Base-by-base conservation (phyloP, 1,140 invertebrate genomes). In the Cepaea nemoralis region DNA sequence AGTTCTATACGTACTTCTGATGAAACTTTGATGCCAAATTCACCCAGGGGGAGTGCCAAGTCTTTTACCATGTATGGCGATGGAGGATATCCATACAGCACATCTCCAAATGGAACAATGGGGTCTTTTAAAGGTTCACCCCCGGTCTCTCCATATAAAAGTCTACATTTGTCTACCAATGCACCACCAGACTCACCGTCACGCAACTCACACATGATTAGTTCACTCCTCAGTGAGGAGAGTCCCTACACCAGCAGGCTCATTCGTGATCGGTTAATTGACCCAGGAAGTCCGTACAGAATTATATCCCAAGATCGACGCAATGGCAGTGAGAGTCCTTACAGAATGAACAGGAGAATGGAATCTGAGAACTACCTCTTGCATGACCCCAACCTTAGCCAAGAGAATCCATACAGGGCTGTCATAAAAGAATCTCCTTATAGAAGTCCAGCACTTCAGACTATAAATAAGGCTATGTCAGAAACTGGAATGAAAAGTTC, bases 61-160 rank as follows among this genome's bases (percentile, higher is more conserved):
- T 82, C 84, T 3, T 85, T 85, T 69, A 77, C 69, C 24, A 24
- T 82, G 27, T 79, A 69, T 40, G 76, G 59, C 33, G 82, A 83
- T 39, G 84, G 82, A 8, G 74, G 39, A 6, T 81, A 79, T 40
- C 79, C 80, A 50, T 74, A 76, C 59, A 82, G 81, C 14, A 71
- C 81, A 37, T 85, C 84, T 19, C 82, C 84, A 24, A 66, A 77
- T 55, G 77, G 77, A 22, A 77, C 81, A 55, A 69, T 81, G 55
- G 82, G 78, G n/a, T 83, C 84, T 19, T 85, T 85, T 63, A 83
- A 82, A 59, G 78, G 82, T 5, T 82, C 81, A 6, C 82, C 84
- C 12, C 84, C 84, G 2, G 66, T 79, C 1, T 83, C 84, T 6
- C 82, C 84, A 8, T 85, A 83, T 63, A 75, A 69, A 37, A 82